A percentile compares a stretch with the other conserved stretches of the same genome.
Evolutionary conservation across 2,888 invertebrate genomes (phyloP).

Genomic region (Nomada fucata): DNA sequence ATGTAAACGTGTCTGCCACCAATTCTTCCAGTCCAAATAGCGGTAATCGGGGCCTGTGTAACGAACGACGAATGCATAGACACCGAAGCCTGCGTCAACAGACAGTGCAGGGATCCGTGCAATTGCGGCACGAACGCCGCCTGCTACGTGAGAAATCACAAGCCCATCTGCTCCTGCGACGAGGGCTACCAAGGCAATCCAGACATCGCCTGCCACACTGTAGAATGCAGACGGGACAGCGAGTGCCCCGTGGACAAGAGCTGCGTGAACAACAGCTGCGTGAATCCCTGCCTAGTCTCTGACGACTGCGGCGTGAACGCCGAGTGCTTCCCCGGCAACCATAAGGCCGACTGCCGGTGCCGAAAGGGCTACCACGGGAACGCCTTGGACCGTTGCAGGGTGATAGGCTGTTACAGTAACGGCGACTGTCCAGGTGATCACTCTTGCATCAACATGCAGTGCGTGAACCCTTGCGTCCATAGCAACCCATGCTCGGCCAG

Average conservation of each 20-base stretch:
- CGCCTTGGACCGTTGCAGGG: conserved; percentile 89
- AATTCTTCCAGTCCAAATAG: conserved; percentile 85
- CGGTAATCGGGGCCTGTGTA: conserved; percentile 88
- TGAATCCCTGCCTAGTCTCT: conserved; percentile 93
- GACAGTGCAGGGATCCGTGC: conserved; percentile 94
- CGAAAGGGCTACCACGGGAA: conserved; percentile 91
- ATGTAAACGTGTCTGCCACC: neutral
- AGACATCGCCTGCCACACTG: conserved; percentile 90
- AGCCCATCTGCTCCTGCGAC: conserved; percentile 94
- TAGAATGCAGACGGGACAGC: conserved; percentile 92
- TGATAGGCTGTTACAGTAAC: conserved; percentile 93
- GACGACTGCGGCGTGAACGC: conserved; percentile 93
- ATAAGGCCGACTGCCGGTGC: conserved; percentile 92
- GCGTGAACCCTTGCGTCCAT: conserved; percentile 92
- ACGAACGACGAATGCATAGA: conserved; percentile 91
- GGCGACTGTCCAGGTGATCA: conserved; percentile 94
- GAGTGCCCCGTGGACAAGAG: conserved; percentile 94
- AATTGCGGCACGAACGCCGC: conserved; percentile 94
- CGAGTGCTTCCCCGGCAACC: conserved; percentile 91
- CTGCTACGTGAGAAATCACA: conserved; percentile 92
- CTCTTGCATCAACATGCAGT: conserved; percentile 93
- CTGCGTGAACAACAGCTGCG: conserved; percentile 93
- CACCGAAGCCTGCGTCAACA: conserved; percentile 93
- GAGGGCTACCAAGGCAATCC: conserved; percentile 95
- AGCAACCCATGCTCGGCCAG: conserved; percentile 91